Evolutionary conservation across 2,113 vertebrate genomes (phyloP), one percentile per base, ranked within the genome.

Genomic region (Amia ocellicauda): DNA sequence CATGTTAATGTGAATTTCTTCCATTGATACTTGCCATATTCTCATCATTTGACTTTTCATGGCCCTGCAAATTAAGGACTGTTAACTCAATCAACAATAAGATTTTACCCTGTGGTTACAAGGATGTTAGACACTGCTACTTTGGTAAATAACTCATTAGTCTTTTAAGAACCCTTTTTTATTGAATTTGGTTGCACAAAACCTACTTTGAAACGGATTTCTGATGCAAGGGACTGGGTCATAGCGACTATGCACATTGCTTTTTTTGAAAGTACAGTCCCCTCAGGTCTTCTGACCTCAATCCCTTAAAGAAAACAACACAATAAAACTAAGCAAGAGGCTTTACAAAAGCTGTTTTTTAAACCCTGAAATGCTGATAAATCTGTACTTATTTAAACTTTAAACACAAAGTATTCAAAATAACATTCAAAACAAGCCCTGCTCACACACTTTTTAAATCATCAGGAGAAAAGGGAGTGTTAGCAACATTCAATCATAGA

Each of bases 301-400:
- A 8, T 17, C 23, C 36, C 17, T 14, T 55, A 60, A 28, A 23
- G 61, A 67, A 83, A 81, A 82, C 78, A 76, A 31, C 69, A 67
- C 77, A 36, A 73, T 81, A 74, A 79, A 77, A 68, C 31, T 60
- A 61, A 76, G 67, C 69, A 68, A 5, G 27, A 52, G 57, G 47
- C 52, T 69, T 53, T 51, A 16, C 16, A n/a, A 31, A 31, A 31
- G 53, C 23, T 31, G 23, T n/a, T 29, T 7, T 56, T 26, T 53
- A 1, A 10, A 22, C 29, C 31, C 22, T n/a, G 14, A 7, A 26
- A 17, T 7, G 10, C 2, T 42, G 17, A 19, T 36, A 36, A 36
- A 36, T 36, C 5, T 36, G 31, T 5, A 11, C 0, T 1, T 36
- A 36, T 36, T 36, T 36, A 36, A 36, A n/a, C n/a, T n/a, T n/a